A percentile compares a stretch with the other conserved stretches of the same genome.
These are phyloP conservation scores for Drosophila baimaii DNA, from an alignment of 1,140 invertebrate genomes.

Conservation along the genomic window DNA sequence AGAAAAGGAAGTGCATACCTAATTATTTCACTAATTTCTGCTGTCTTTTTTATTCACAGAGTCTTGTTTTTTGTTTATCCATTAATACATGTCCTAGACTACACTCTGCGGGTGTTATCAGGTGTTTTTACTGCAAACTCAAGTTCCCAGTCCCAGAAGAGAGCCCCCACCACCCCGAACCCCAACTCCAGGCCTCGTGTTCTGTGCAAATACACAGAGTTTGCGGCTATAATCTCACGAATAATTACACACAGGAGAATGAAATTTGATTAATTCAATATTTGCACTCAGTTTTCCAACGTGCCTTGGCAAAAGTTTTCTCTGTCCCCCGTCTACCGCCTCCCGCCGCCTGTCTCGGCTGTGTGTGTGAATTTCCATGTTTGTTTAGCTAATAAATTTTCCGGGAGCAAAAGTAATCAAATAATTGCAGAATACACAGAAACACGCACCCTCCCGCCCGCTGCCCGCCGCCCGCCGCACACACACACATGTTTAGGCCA, in stretches of 20 bases:
- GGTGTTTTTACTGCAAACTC: not conserved
- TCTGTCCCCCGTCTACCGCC: too few relatives aligned
- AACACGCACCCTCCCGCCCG: constrained; percentile 7
- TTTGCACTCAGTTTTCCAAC: constrained; percentile 47
- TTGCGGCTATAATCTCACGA: constrained; percentile 58
- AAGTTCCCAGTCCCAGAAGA: not conserved
- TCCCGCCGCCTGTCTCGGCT: too few relatives aligned
- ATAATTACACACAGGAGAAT: constrained; percentile 67
- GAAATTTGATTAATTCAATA: constrained; percentile 80
- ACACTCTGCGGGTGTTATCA: too few relatives aligned
- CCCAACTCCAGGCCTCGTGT: not conserved
- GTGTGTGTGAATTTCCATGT: constrained; percentile 60
- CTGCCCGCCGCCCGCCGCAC: not conserved
- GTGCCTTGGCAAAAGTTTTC: constrained; percentile 52
- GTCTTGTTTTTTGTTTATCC: too few relatives aligned
- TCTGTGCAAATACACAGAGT: constrained; percentile 40
- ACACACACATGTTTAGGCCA: constrained; percentile 47
- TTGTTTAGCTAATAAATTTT: constrained; percentile 81
- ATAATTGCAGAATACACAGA: constrained; percentile 76
- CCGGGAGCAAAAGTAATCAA: constrained; percentile 75
- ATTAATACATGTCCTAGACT: too few relatives aligned
- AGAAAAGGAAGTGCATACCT: too few relatives aligned
- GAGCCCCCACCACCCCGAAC: accelerated
- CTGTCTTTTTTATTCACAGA: too few relatives aligned
- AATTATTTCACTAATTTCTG: too few relatives aligned